Evolutionary conservation across 2,888 invertebrate species (phyloP).

Genomic region (Agrotis clavis): DNA sequence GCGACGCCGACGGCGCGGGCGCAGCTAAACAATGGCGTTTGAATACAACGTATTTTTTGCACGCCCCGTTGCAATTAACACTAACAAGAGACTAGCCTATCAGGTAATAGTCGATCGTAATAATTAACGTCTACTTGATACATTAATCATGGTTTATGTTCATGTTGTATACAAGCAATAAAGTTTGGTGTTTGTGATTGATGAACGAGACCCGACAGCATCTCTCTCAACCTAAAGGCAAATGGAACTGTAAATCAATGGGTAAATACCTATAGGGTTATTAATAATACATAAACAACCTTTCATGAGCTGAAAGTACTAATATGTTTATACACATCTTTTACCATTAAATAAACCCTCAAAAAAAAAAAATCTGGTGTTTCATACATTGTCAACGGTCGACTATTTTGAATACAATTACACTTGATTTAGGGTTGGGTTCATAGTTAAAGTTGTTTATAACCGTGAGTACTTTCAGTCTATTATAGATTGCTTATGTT

Average conservation of each 20-base stretch:
- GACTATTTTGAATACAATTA: too few species aligned
- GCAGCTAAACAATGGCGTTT: conserved; percentile 68
- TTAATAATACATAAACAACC: too few species aligned
- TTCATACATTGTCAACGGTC: too few species aligned
- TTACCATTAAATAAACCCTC: too few species aligned
- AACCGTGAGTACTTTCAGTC: too few species aligned
- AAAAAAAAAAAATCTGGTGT: too few species aligned
- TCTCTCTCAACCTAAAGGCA: conserved; percentile 28
- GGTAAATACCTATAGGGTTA: conserved; percentile 33
- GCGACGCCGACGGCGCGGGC: conserved; percentile 6
- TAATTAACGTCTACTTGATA: conserved; percentile 74
- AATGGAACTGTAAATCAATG: conserved; percentile 50
- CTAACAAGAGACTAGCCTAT: conserved; percentile 65
- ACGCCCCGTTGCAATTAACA: conserved; percentile 68
- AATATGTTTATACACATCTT: too few species aligned
- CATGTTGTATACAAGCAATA: conserved; percentile 64
- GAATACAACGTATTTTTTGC: conserved; percentile 61
- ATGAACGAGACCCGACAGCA: conserved; percentile 58
- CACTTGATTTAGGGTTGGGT: too few species aligned
- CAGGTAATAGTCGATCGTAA: conserved; percentile 66
- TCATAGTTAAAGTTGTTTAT: too few species aligned
- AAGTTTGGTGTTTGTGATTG: conserved; percentile 67
- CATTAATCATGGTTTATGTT: conserved; percentile 76
- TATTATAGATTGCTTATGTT: too few species aligned
- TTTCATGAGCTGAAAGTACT: too few species aligned